These are phyloP conservation scores for Nettapus auritus DNA, from an alignment of 2,113 vertebrate species.

Conservation along the genomic window DNA sequence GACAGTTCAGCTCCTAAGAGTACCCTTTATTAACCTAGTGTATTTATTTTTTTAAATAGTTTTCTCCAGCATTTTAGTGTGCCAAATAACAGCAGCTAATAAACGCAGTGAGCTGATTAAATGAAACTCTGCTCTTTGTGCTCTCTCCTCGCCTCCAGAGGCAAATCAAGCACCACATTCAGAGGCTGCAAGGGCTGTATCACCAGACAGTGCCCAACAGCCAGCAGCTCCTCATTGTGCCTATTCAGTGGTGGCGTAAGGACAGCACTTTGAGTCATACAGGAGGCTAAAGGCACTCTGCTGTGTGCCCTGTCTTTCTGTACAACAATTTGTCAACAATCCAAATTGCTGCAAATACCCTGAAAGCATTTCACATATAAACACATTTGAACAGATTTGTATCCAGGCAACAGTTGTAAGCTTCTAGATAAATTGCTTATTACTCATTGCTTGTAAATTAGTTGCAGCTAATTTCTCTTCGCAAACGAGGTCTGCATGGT, in stretches of 20 bases:
- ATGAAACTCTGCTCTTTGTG: neutral
- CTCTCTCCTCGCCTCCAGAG: neutral
- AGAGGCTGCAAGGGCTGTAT: neutral
- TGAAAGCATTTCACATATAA: conserved; percentile 34
- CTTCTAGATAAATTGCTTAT: conserved; percentile 37
- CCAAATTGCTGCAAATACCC: conserved; percentile 19
- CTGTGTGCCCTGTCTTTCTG: neutral
- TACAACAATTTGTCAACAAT: conserved; percentile 3
- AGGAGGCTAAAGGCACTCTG: neutral
- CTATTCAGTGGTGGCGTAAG: neutral
- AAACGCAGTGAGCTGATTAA: neutral
- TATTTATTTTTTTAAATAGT: neutral
- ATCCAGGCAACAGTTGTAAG: conserved; percentile 66
- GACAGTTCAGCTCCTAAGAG: neutral
- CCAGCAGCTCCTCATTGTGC: neutral
- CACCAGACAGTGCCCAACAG: neutral
- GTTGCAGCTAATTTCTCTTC: conserved; percentile 59
- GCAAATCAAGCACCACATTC: neutral
- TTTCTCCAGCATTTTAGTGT: neutral
- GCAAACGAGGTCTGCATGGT: conserved; percentile 6
- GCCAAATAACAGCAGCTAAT: neutral
- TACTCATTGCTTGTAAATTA: conserved; percentile 50
- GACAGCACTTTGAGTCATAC: neutral
- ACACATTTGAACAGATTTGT: conserved; percentile 39
- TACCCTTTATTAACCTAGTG: neutral